Base-by-base conservation (phyloP, 2,797 vertebrate genomes). In the Xerus rutilus region DNA sequence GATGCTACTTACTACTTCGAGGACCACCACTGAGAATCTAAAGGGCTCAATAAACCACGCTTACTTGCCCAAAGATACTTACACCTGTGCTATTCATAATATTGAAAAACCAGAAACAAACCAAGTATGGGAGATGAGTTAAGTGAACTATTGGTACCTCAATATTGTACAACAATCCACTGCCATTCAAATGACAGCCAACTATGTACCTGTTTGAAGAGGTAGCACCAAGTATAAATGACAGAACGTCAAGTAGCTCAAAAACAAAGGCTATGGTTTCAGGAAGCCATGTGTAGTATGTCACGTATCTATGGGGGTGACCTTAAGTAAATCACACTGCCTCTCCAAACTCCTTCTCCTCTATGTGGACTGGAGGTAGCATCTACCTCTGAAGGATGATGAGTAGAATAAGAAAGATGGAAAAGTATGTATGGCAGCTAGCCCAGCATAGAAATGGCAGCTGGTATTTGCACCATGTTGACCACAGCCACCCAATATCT, bases 51-150 rank as follows among this genome's bases (percentile, higher is more conserved):
- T n/a, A 87, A 83, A 65, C 18, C 0, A 0, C 28, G 47, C 15
- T 91, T 94, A 81, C 70, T 83, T 91, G 72, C 23, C 73, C 54
- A 92, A 69, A 93, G 81, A 59, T 67, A 57, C 73, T 91, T 64
- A 93, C 0, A 59, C 35, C 45, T 65, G 74, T 0, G 3, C 72
- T 88, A 49, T n/a, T 87, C 69, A 72, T n/a, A 47, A 84, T n/a
- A 89, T 3, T 82, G 67, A 89, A 15, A 91, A 90, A 89, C 32
- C 67, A 7, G 79, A 92, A 96, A 92, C 52, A 95, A 83, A 96
- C 14, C 78, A 84, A 91, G 20, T 20, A 45, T 6, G 6, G 35
- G 57, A 91, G 57, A 54, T 77, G 52, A 91, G 52, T 43, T 76
- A 84, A 78, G 49, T 87, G 82, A 96, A 95, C 89, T 89, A 18